A percentile compares a stretch with the other conserved stretches of the same genome.
Evolutionary conservation across 2,113 vertebrate genomes (phyloP).

Genomic region (Thamnophis sirtalis): DNA sequence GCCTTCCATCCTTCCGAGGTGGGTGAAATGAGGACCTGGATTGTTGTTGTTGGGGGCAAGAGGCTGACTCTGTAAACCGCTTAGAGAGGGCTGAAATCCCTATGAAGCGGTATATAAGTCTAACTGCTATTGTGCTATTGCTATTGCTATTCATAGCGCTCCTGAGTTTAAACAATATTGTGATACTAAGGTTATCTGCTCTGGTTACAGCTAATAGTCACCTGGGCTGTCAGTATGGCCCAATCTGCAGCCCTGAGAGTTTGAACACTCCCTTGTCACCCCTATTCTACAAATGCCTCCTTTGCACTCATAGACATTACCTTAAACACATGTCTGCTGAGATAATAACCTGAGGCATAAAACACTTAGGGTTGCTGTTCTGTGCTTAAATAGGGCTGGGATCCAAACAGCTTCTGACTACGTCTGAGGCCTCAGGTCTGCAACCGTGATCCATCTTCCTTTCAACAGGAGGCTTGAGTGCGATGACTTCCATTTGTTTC

Average conservation of each 20-base stretch:
- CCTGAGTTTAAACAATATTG: not conserved
- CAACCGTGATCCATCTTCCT: not conserved
- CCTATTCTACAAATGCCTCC: not conserved
- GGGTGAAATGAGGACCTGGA: no score
- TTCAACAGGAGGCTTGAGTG: not conserved
- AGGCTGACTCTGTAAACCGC: no score
- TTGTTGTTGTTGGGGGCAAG: no score
- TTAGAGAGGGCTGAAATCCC: no score
- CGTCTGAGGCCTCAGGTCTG: not conserved
- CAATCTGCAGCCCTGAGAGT: not conserved
- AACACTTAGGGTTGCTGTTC: not conserved
- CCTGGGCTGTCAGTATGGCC: not conserved
- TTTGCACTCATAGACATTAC: not conserved
- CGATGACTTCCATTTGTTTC: not conserved
- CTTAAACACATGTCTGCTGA: not conserved
- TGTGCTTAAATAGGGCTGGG: not conserved
- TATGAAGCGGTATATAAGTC: no score
- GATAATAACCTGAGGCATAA: not conserved
- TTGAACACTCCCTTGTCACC: not conserved
- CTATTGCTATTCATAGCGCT: no score
- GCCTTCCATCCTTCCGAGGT: no score
- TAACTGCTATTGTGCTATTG: no score
- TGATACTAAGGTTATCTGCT: not conserved
- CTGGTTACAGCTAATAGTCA: not conserved
- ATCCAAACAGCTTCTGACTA: not conserved